Base-by-base conservation (phyloP, 2,888 invertebrate genomes). In the Phragmatobia fuliginosa region DNA sequence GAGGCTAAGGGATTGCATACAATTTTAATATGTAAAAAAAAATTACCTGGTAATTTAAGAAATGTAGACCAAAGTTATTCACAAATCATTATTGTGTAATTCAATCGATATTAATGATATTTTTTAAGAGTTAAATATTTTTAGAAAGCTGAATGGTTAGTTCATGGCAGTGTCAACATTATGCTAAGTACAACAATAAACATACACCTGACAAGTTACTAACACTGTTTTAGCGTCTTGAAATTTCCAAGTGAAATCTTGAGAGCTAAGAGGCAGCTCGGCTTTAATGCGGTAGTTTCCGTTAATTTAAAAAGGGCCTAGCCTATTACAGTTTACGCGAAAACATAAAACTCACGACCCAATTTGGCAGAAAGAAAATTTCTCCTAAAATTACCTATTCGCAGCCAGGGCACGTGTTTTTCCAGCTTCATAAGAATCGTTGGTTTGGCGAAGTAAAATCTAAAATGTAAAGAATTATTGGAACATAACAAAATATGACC, bases 401-500 rank as follows among this genome's bases (percentile, higher is more conserved):
- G 76, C 68, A 87, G 78, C 75, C 87, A 76, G 71, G 82, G 83
- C 87, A 87, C 87, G 87, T 84, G 83, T 84, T 80, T 76, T 80
- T 78, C 71, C 77, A 83, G 79, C 86, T 81, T 82, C 80, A 83
- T 84, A 85, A 83, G 67, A 73, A 75, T 70, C 62, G 74, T 72
- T 68, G 67, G 63, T 74, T 71, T 65, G 69, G 70, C 69, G 56
- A 77, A 75, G 73, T 70, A 38, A 74, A 78, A 77, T 78, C 81
- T 80, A 81, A 87, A 90, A 84, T 85, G 85, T 82, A 72, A 83
- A 87, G 88, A 93, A 92, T 93, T 92, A 93, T 93, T 89, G 91
- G 91, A 88, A 92, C 91, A 93, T 92, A 93, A 92, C 92, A 89
- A 91, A 92, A 93, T 92, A 93, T 90, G 88, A 90, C 90, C 89